These are phyloP conservation scores for Papilio glaucus DNA, from an alignment of 1,140 invertebrate species.

Conservation along the genomic window DNA sequence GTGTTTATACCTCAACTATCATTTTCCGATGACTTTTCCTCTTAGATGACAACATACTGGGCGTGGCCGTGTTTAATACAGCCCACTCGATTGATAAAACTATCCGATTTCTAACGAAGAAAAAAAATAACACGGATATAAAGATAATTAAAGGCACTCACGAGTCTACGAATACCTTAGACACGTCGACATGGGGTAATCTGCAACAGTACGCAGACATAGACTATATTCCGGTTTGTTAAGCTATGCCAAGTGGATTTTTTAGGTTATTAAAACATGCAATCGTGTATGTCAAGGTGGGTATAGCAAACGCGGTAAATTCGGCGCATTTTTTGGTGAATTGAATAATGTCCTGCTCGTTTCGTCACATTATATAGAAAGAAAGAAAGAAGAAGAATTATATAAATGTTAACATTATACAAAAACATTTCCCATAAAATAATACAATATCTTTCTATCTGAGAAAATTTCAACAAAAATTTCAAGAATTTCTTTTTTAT, in stretches of 20 bases:
- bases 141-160: constrained; percentile 11
- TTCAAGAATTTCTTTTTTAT: too few relatives aligned
- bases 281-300: neutral
- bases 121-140: constrained; percentile 15
- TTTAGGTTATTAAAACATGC: neutral
- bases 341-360: neutral
- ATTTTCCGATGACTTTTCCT: constrained; percentile 35
- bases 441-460: too few relatives aligned
- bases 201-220: neutral
- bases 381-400: too few relatives aligned
- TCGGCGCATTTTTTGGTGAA: neutral
- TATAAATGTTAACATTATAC: too few relatives aligned
- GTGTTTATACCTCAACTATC: constrained; percentile 26
- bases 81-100: constrained; percentile 14
- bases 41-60: constrained; percentile 28
- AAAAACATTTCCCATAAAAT: too few relatives aligned
- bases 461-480: too few relatives aligned
- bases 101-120: constrained; percentile 2
- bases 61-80: neutral
- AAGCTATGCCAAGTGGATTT: neutral
- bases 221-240: neutral
- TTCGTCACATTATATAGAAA: neutral
- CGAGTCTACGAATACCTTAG: neutral
- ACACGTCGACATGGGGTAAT: neutral
- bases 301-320: neutral